Base-by-base conservation (phyloP, 2,797 vertebrate species). In the Helarctos malayanus region DNA sequence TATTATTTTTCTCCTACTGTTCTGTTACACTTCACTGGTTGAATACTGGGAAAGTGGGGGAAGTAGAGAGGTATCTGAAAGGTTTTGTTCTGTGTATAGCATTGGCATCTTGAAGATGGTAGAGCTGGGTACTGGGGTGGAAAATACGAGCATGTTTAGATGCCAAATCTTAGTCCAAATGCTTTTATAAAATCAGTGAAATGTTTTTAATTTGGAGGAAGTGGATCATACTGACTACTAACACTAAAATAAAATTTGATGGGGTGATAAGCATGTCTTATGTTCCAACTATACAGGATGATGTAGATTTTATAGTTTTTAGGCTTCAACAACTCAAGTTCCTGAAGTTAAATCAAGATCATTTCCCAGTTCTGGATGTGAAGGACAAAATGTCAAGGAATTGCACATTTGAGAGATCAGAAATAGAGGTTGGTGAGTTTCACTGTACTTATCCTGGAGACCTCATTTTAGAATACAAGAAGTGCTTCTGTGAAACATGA, bases 141-240 rank as follows among this genome's bases (percentile, higher is more conserved):
- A 35, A 49, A 76, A 71, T 52, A 52, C 21, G 38, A 12, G 75
- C 7, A 16, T 56, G 13, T 23, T 41, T 27, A 5, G n/a, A n/a
- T 92, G n/a, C n/a, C 29, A 79, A 45, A 9, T 71, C 13, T 65
- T 65, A n/a, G 8, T 84, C 25, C 23, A 81, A n/a, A 57, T 81
- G 65, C 63, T 86, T 79, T 91, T 35, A 47, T 68, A 89, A 97
- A 81, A 91, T 23, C 68, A 89, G 19, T 83, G 80, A 81, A 76
- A 94, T 27, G 1, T 65, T 92, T 83, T 56, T 68, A 32, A 38
- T 25, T 82, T 14, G 52, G 82, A 94, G 35, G 27, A 97, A 87
- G 35, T 92, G 29, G 56, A 25, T 85, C 84, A 82, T 27, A 49
- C 13, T 89, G 87, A 71, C 79, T 89, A 35, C 23, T 83, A 57